Evolutionary conservation across 1,140 invertebrate species (phyloP), one percentile per base, ranked within the genome.

Genomic region (Hylaeus anthracinus): DNA sequence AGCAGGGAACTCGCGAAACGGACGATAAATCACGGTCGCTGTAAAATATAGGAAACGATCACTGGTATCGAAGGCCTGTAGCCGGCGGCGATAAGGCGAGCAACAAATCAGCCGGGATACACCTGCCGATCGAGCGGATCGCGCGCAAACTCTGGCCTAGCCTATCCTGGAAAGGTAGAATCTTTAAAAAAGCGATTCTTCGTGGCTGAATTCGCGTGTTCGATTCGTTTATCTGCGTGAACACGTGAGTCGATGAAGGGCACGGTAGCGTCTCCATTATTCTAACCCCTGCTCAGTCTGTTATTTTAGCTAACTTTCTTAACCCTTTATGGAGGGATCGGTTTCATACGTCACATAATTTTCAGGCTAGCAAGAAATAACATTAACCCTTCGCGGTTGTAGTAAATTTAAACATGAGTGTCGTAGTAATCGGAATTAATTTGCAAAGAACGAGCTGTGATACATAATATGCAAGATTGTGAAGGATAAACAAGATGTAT

Each of bases 1-100:
- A 71, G 41, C 71, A 73, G 82, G 81, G 65, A 78, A 84, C 84
- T 84, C 86, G 86, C 86, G 84, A 84, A 87, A 81, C 86, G 86
- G 37, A 81, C 86, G 85, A 87, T 87, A 87, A 87, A 87, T 87
- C 86, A 87, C 78, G 85, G 53, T 15, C 81, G 74, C 63, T 86
- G 85, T 87, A 87, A 87, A 87, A 87, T 87, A 87, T 87, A 87
- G 86, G 86, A 87, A 87, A 87, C 86, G 85, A 86, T 87, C 85
- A 83, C 64, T 64, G 84, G 80, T 86, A 87, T 87, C 86, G 86
- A 87, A 86, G 86, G 82, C 80, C 81, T 64, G 81, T 82, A 85
- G 82, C 84, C 79, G 72, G 71, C 61, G 84, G 81, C 85, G 85
- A 87, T 87, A 87, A 87, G 86, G 86, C 74, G 74, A 65, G 65